Base-by-base conservation (phyloP, 1,140 invertebrate species). In the Delia radicum region DNA sequence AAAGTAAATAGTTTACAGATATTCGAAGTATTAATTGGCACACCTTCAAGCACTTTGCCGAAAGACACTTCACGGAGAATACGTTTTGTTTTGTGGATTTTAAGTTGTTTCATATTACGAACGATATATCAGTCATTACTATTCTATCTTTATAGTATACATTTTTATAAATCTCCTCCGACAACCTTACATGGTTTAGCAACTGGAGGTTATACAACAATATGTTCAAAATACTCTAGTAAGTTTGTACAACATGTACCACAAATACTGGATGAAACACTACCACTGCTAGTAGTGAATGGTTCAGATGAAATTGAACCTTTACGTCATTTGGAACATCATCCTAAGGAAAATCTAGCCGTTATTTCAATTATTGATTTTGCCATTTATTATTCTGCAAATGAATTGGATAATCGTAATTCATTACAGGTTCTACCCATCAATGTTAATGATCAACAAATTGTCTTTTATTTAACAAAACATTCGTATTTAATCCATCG, bases 91-190 rank as follows among this genome's bases (percentile, higher is more conserved):
- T 37, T 7, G 6, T 27, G 24, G 4, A 15, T 74, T 2, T 33
- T 63, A 10, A 29, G 26, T 33, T 61, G 55, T 13, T 63, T 74
- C n/a, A 12, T 74, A 7, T 15, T 74, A 26, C 73, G 73, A 10
- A 28, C 55, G 15, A 28, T 63, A 15, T 74, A 74, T 26, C 73
- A 74, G 28, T 46, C 73, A n/a, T 21, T 74, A 12, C 73, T 74
- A 0, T 74, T 74, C 55, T 29, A 33, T 33, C 12, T 74, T 3
- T 48, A 29, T 29, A 48, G 73, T 26, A 74, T 55, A 0, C 73
- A 74, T n/a, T 55, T 73, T 42, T 73, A 48, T 28, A 31, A 46
- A n/a, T 18, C 37, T 1, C 37, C 48, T 48, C 72, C 72, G 3
- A 15, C 1, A 18, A 4, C 72, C 2, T 2, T 73, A 18, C 10